Evolutionary conservation across 2,797 vertebrate species (phyloP), one percentile per base, ranked within the genome.

Genomic region (Chaenodraco wilsoni): DNA sequence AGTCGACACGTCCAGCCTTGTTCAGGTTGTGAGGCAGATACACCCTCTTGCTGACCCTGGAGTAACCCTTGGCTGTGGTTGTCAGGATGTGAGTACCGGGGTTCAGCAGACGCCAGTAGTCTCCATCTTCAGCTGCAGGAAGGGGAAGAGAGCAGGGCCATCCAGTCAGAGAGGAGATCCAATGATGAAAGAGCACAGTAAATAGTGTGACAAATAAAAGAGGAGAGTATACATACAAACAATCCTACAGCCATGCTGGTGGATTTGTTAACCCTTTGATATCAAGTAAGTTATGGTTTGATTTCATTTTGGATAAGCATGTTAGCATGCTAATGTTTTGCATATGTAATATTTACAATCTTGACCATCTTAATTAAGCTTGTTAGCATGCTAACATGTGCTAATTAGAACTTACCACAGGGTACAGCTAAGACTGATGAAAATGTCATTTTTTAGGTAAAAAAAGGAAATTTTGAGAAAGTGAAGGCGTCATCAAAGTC

Each of bases 71-170:
- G 0, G 97, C 98, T 27, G 97, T 95, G 44, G 95, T 97, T 0
- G 93, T 95, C 72, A 99, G 57, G 8, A 99, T 93, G 84, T 97
- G 92, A 0, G 95, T 94, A 0, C 98, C 98, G 0, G 98, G 91
- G 46, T 94, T 96, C 61, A 99, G 84, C 49, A 99, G 93, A 11
- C 98, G 89, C 98, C 98, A 99, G 74, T 98, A 99, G 84, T 99
- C 98, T 2, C 98, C 98, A 0, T 96, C 94, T 0, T 95, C 95
- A 86, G 96, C 98, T 99, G 65, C 6, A 55, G 65, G 68, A 19
- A 44, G 14, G n/a, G 4, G 17, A 46, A 10, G 7, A 60, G 12
- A 51, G 40, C 1, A 17, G 7, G 17, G 9, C 33, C 5, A n/a
- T 44, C 31, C 43, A 27, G 19, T 56, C 14, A 27, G n/a, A 10